Evolutionary conservation across 2,888 invertebrate genomes (phyloP).

Genomic region (Vandiemenella viatica): DNA sequence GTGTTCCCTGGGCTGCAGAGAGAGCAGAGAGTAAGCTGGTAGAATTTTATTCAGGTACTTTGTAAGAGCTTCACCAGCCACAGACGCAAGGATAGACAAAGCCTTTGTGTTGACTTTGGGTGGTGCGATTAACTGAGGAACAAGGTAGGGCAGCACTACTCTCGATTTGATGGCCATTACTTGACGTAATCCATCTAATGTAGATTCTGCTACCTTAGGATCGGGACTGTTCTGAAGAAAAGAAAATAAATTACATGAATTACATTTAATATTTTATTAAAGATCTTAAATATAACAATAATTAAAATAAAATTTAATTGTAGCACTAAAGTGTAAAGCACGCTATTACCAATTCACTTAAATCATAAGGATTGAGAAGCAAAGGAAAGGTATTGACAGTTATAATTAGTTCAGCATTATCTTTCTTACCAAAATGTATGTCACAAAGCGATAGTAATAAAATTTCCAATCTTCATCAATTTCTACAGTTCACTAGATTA

Average conservation of each 20-base stretch:
- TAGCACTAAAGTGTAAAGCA: too few relatives aligned
- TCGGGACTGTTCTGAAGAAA: slow-evolving; percentile 52
- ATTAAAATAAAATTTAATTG: too few relatives aligned
- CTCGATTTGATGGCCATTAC: slow-evolving; percentile 94
- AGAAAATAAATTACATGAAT: neutral
- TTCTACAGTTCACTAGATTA: too few relatives aligned
- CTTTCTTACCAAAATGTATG: too few relatives aligned
- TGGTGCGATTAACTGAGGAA: slow-evolving; percentile 79
- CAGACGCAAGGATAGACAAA: slow-evolving; percentile 81
- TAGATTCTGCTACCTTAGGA: slow-evolving; percentile 66
- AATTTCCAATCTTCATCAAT: too few relatives aligned
- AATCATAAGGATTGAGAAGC: too few relatives aligned
- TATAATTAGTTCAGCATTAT: too few relatives aligned
- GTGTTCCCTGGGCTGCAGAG: slow-evolving; percentile 48
- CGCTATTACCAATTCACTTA: neutral
- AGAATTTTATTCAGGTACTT: slow-evolving; percentile 83
- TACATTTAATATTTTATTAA: neutral
- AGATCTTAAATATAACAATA: neutral
- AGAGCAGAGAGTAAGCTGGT: slow-evolving; percentile 73
- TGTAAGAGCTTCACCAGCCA: slow-evolving; percentile 84
- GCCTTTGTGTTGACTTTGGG: slow-evolving; percentile 82
- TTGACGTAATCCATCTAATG: slow-evolving; percentile 89
- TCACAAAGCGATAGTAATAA: too few relatives aligned
- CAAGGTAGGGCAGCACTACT: slow-evolving; percentile 88
- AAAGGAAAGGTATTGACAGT: too few relatives aligned